phyloP scores from a whole-genome alignment of 1,140 invertebrate species.

The Polyergus mexicanus region DNA sequence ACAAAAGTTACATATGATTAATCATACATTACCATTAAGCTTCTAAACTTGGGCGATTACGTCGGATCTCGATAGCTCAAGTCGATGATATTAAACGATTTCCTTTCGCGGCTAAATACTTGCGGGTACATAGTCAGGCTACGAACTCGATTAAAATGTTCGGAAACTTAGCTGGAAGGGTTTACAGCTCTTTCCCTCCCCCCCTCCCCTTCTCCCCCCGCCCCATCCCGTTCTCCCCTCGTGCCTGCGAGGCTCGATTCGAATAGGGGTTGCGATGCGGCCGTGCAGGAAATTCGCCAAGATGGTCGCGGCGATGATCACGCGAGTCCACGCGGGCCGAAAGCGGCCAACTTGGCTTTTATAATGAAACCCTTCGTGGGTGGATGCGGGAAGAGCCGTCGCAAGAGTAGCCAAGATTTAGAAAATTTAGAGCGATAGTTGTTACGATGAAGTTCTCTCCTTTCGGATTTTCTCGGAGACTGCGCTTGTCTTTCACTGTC shows the following conservation, averaged over 20 bases:
- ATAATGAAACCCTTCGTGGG: constrained; percentile 78
- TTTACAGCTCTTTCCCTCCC: constrained; percentile 1
- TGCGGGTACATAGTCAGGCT: constrained; percentile 24
- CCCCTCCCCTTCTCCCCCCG: too few relatives aligned
- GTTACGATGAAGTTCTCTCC: constrained; percentile 74
- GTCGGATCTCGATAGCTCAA: constrained; percentile 12
- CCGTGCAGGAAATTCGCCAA: constrained; percentile 51
- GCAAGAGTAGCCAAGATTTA: constrained; percentile 77
- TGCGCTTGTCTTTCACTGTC: background rate
- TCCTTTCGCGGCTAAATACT: constrained; percentile 54
- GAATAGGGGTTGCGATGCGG: constrained; percentile 30
- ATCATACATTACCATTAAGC: constrained; percentile 22
- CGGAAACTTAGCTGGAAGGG: constrained; percentile 48
- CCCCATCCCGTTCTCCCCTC: too few relatives aligned
- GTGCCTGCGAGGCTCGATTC: constrained; percentile 38
- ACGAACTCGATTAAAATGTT: constrained; percentile 59
- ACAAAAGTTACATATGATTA: constrained; percentile 5
- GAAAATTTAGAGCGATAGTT: constrained; percentile 82
- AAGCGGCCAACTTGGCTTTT: constrained; percentile 77
- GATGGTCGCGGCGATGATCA: constrained; percentile 41
- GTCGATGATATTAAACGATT: constrained; percentile 58
- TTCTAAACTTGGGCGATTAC: constrained; percentile 43
- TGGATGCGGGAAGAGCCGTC: constrained; percentile 58
- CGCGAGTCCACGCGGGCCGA: background rate
- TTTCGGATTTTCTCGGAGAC: constrained; percentile 57